Evolutionary conservation across 2,113 vertebrate species (phyloP).

Genomic region (Epinephelus cyanopodus): DNA sequence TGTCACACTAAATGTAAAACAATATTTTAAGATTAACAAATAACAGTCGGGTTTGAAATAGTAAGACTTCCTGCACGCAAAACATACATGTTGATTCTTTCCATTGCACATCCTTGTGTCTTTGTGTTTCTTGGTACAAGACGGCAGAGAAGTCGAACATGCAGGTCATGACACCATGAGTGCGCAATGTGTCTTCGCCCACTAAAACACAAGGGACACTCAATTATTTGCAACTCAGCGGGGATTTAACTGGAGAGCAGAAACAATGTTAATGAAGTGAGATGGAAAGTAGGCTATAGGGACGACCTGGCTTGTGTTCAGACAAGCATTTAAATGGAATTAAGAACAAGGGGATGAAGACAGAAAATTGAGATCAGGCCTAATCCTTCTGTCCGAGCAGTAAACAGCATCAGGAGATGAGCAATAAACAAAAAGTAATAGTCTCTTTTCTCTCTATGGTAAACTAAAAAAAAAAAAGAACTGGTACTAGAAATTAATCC

Average conservation of each 20-base stretch:
- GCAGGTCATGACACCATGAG: conserved; percentile 15
- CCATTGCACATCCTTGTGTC: background rate
- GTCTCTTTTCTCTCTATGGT: conserved; percentile 16
- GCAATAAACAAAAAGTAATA: conserved; percentile 41
- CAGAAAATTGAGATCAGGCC: conserved; percentile 52
- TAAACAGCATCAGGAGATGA: conserved; percentile 55
- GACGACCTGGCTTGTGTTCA: conserved; percentile 71
- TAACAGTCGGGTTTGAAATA: background rate
- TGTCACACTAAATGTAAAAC: background rate
- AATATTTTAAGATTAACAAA: too few species aligned
- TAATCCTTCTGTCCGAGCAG: conserved; percentile 72
- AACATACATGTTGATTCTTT: conserved; percentile 11
- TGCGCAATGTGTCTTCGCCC: background rate
- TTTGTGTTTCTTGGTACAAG: background rate
- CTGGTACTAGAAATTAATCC: background rate
- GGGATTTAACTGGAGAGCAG: conserved; percentile 60
- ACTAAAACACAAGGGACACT: conserved; percentile 36
- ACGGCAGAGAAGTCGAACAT: conserved; percentile 6
- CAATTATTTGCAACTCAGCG: conserved; percentile 62
- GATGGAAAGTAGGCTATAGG: conserved; percentile 67
- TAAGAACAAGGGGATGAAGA: conserved; percentile 74
- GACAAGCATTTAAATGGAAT: conserved; percentile 75
- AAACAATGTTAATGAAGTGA: conserved; percentile 65
- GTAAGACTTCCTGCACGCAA: background rate
- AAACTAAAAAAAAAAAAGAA: background rate